Conservation (phyloP, 2,888 invertebrate genomes). For the Andrena flavipes region DNA sequence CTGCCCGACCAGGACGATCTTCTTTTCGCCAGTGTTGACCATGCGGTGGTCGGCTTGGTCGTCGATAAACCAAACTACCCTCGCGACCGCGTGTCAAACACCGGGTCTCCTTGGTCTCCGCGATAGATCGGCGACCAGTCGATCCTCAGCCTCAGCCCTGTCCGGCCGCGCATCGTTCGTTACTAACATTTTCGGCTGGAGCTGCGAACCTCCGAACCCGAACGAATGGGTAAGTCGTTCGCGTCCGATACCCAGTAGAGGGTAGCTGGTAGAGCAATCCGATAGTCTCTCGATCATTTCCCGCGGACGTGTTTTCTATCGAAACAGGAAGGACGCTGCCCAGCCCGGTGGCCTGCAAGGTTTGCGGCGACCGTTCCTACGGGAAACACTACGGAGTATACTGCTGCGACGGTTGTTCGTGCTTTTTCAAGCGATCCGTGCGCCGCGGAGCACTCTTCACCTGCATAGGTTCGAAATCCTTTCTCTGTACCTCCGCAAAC, state of each 20-base stretch:
- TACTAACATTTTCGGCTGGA: not conserved
- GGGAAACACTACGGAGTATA: constrained; percentile 94
- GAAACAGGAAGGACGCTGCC: constrained; percentile 87
- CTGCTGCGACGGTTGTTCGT: constrained; percentile 95
- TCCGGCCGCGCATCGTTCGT: constrained; percentile 6
- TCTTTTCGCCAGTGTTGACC: not conserved
- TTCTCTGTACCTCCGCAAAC: not conserved
- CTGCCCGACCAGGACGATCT: constrained; percentile 6
- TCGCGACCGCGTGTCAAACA: constrained; percentile 15
- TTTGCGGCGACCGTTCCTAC: constrained; percentile 93
- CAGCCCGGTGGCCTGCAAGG: constrained; percentile 89
- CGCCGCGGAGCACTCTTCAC: constrained; percentile 90
- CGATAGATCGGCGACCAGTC: constrained; percentile 11
- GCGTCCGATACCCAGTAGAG: not conserved
- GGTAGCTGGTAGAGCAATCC: no score
- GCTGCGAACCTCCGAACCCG: not conserved
- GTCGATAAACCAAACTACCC: constrained; percentile 40
- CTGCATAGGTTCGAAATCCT: constrained; percentile 88
- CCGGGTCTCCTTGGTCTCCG: constrained; percentile 14
- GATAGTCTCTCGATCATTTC: not conserved
- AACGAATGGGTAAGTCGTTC: constrained; percentile 29
- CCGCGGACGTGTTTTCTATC: not conserved
- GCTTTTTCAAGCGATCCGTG: constrained; percentile 94
- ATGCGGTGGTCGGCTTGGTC: not conserved
- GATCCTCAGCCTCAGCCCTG: not conserved